phyloP scores from a whole-genome alignment of 2,113 vertebrate species.

The Lampris megalopsis region DNA sequence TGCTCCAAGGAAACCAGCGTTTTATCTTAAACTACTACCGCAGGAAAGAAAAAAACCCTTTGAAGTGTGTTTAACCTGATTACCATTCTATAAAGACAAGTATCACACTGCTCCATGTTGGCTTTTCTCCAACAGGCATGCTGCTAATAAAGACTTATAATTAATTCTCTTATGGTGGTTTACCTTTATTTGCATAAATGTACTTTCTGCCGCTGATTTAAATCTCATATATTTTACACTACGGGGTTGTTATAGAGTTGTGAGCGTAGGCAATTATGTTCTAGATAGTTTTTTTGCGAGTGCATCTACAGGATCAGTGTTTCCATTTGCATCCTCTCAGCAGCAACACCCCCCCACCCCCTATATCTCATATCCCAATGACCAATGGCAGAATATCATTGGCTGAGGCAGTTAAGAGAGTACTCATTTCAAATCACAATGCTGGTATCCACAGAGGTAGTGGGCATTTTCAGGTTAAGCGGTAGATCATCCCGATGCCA shows the following conservation, averaged over 20 bases:
- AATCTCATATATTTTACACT: neutral
- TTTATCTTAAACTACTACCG: neutral
- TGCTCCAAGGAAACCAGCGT: neutral
- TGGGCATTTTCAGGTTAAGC: conserved; percentile 21
- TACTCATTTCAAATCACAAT: conserved; percentile 1
- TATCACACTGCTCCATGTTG: conserved; percentile 1
- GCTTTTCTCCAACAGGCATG: neutral
- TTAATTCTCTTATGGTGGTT: neutral
- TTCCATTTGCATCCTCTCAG: neutral
- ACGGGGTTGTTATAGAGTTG: neutral
- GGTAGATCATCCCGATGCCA: neutral
- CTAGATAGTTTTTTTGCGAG: neutral
- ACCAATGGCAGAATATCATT: conserved; percentile 13
- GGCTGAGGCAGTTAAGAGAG: conserved; percentile 17
- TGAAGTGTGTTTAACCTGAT: neutral
- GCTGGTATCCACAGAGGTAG: neutral
- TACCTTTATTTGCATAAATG: neutral
- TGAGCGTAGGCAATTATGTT: neutral
- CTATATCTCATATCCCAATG: neutral
- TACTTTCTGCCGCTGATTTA: neutral
- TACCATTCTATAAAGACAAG: neutral
- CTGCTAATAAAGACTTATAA: conserved; percentile 1
- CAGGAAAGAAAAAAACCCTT: neutral
- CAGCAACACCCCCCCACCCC: neutral
- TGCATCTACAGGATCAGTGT: neutral